Conservation (phyloP, 2,797 vertebrate genomes). For the Hafferia zeledoni region DNA sequence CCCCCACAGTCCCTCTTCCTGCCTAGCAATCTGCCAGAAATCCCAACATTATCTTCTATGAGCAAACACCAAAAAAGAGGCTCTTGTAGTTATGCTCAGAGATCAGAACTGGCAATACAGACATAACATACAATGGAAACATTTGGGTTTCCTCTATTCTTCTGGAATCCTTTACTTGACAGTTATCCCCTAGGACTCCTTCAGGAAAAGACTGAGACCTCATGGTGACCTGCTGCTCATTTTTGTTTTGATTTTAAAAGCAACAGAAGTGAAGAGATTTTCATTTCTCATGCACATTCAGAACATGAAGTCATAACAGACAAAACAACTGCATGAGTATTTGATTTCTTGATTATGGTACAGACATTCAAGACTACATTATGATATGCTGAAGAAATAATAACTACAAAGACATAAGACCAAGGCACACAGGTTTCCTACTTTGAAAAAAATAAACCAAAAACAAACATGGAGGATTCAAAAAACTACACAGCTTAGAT, state of each 20-base stretch:
- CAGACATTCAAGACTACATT: neutral
- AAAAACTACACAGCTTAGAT: neutral
- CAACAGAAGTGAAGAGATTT: neutral
- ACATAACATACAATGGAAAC: neutral
- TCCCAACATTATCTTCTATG: neutral
- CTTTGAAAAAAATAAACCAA: neutral
- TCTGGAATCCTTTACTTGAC: neutral
- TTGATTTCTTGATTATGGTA: neutral
- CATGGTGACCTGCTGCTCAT: neutral
- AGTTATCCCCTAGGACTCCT: neutral
- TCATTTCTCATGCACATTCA: neutral
- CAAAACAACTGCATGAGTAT: neutral
- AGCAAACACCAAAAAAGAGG: neutral
- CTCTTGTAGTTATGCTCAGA: neutral
- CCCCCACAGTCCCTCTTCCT: neutral
- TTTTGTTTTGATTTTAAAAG: neutral
- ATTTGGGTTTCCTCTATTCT: neutral
- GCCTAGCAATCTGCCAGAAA: neutral
- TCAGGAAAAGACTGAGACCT: neutral
- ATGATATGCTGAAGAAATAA: neutral
- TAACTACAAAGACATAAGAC: neutral
- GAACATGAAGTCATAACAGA: rapidly evolving
- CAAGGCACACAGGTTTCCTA: neutral
- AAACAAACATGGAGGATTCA: rapidly evolving
- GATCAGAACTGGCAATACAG: neutral